A percentile compares a stretch with the other conserved stretches of the same genome.
phyloP scores from a whole-genome alignment of 2,113 vertebrate genomes.

The Smithornis capensis region DNA sequence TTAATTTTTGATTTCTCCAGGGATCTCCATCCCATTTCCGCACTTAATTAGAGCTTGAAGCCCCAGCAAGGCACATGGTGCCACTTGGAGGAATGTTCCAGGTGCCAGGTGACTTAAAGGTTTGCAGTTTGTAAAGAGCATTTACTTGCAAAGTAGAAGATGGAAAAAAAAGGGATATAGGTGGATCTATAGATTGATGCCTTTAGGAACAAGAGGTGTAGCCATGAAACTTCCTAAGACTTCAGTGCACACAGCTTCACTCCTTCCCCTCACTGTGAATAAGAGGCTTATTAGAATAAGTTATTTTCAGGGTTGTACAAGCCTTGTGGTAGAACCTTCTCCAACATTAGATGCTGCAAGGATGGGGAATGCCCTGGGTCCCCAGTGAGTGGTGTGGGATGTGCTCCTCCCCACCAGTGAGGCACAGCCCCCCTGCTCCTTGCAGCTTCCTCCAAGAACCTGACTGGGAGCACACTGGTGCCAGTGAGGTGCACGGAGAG shows the following conservation, averaged over 20 bases:
- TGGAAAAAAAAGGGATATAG: not conserved
- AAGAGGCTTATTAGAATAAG: not conserved
- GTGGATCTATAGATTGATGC: not conserved
- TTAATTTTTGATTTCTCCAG: not conserved
- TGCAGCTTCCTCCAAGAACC: not conserved
- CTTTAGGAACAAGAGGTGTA: not conserved
- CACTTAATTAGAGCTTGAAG: not conserved
- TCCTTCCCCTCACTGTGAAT: not conserved
- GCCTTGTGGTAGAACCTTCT: not conserved
- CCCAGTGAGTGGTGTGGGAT: not conserved
- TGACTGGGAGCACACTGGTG: rapidly evolving
- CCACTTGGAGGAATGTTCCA: not conserved
- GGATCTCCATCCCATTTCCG: not conserved
- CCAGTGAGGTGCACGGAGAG: not conserved
- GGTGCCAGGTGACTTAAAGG: not conserved
- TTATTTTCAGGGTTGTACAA: not conserved
- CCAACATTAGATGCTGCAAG: not conserved
- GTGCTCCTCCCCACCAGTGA: not conserved
- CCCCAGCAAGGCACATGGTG: not conserved
- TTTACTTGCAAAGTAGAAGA: not conserved
- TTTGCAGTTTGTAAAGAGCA: not conserved
- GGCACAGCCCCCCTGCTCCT: not conserved
- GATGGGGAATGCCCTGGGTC: rapidly evolving
- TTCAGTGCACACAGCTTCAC: not conserved
- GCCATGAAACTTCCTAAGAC: not conserved